phyloP scores from a whole-genome alignment of 2,888 invertebrate genomes.

The Cotesia congregata region DNA sequence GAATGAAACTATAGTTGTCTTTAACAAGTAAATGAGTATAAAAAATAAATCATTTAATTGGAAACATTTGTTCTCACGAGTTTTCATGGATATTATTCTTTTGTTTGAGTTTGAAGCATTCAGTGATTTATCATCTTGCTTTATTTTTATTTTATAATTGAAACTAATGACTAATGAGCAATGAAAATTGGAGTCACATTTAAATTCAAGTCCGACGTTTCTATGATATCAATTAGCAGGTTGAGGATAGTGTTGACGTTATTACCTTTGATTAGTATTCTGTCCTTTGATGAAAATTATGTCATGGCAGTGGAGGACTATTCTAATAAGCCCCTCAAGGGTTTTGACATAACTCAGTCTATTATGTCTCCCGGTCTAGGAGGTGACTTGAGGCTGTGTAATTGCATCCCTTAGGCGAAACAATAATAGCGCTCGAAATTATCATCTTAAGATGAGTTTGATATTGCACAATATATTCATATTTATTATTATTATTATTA shows the following conservation, averaged over 20 bases:
- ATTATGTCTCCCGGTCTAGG: slow-evolving; percentile 30
- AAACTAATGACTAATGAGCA: too few species aligned
- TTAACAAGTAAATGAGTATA: not conserved
- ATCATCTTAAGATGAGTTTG: slow-evolving; percentile 2
- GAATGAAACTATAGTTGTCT: not conserved
- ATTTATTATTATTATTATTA: slow-evolving; percentile 33
- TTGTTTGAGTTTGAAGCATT: not conserved
- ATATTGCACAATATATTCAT: not conserved
- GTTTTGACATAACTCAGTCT: slow-evolving; percentile 43
- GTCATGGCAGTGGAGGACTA: slow-evolving; percentile 3
- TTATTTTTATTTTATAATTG: not conserved
- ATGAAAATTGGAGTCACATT: not conserved
- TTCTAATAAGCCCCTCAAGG: slow-evolving; percentile 44
- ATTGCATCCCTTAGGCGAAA: slow-evolving; percentile 47
- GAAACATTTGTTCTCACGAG: not conserved
- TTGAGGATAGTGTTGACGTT: slow-evolving; percentile 8
- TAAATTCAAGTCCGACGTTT: not conserved
- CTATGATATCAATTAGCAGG: not conserved
- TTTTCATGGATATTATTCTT: not conserved
- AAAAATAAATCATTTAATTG: not conserved
- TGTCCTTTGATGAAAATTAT: slow-evolving; percentile 20
- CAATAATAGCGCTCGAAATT: slow-evolving; percentile 44
- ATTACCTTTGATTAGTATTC: slow-evolving; percentile 15
- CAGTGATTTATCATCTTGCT: not conserved
- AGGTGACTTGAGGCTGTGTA: slow-evolving; percentile 39